Evolutionary conservation across 2,113 vertebrate genomes (phyloP).

Genomic region (Leiothrix lutea): DNA sequence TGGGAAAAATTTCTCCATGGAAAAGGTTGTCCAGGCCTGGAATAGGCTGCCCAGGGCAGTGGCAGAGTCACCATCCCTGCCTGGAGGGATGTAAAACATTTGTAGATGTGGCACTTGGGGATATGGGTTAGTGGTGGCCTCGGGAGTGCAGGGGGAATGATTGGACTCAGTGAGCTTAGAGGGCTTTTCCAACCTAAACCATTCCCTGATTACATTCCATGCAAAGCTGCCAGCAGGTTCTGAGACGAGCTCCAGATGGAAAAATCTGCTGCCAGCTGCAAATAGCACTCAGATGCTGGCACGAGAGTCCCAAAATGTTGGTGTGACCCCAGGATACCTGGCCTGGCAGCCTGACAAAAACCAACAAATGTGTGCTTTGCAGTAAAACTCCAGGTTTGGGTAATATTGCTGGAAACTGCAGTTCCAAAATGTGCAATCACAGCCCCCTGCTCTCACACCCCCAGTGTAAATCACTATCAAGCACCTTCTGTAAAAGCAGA

Average conservation of each 20-base stretch:
- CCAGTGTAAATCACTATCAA: fast-evolving
- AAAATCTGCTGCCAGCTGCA: background rate
- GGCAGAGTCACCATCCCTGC: background rate
- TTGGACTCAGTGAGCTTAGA: background rate
- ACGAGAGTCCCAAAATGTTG: background rate
- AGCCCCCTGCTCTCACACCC: fast-evolving
- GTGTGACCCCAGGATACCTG: background rate
- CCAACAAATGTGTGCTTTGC: background rate
- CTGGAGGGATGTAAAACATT: background rate
- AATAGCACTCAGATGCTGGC: background rate
- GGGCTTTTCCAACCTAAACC: background rate
- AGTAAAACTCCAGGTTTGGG: background rate
- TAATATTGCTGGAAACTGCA: background rate
- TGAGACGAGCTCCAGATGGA: background rate
- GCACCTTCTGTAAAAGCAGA: background rate
- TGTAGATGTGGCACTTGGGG: background rate
- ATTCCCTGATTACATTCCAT: background rate
- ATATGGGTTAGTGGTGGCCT: background rate
- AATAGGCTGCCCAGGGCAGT: background rate
- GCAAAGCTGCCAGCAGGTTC: background rate
- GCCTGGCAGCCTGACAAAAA: background rate
- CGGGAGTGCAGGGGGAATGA: background rate
- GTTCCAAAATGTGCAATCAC: background rate
- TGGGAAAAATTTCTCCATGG: background rate
- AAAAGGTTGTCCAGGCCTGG: background rate